Evolutionary conservation across 1,140 invertebrate species (phyloP).

Genomic region (Drosophila ambigua): DNA sequence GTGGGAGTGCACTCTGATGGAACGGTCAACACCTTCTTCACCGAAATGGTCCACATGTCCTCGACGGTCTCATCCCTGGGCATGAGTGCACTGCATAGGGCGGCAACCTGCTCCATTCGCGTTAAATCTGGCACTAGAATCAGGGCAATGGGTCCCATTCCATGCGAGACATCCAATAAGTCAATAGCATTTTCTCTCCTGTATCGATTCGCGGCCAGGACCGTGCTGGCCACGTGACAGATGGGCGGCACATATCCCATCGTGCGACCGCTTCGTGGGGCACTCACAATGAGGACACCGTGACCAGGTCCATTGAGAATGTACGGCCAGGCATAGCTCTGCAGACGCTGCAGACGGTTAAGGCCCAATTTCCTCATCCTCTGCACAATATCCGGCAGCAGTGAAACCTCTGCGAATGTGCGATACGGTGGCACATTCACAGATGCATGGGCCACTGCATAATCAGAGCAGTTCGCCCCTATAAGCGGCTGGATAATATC

Average conservation of each 20-base stretch:
- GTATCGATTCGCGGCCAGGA: neutral
- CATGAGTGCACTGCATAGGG: slow-evolving; percentile 36
- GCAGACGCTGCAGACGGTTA: slow-evolving; percentile 40
- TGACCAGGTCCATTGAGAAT: slow-evolving; percentile 12
- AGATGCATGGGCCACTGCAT: slow-evolving; percentile 38
- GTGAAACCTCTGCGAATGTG: slow-evolving; percentile 22
- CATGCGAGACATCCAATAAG: no score
- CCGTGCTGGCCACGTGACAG: slow-evolving; percentile 31
- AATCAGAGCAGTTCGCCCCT: slow-evolving; percentile 42
- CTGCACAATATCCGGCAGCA: slow-evolving; percentile 39
- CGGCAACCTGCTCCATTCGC: slow-evolving; percentile 30
- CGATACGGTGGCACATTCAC: slow-evolving; percentile 14
- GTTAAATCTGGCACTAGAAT: slow-evolving; percentile 35
- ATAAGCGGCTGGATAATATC: slow-evolving; percentile 11
- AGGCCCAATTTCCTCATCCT: slow-evolving; percentile 40
- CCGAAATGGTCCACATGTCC: slow-evolving; percentile 9
- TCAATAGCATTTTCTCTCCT: neutral
- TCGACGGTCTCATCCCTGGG: slow-evolving; percentile 4
- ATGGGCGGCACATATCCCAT: slow-evolving; percentile 53
- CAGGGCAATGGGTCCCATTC: slow-evolving; percentile 21
- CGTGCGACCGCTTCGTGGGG: slow-evolving; percentile 59
- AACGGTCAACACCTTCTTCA: slow-evolving; percentile 19
- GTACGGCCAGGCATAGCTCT: slow-evolving; percentile 63
- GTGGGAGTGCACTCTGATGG: slow-evolving; percentile 13
- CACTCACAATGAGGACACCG: slow-evolving; percentile 54